Evolutionary conservation across 2,113 vertebrate species (phyloP).

Genomic region (Salvelinus namaycush): DNA sequence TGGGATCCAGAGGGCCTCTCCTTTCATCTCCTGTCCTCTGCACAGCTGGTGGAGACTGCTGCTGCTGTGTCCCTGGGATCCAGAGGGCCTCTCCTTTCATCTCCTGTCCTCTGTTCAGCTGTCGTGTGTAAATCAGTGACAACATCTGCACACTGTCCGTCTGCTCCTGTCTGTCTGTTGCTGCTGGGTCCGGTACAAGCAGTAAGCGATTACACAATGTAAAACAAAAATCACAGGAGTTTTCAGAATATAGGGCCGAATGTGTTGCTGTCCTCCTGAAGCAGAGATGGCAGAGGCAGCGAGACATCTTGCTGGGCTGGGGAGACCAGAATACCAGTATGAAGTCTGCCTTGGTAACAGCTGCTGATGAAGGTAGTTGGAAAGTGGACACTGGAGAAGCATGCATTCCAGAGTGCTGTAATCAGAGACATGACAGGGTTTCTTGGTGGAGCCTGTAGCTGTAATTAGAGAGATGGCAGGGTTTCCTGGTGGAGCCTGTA

Average conservation of each 20-base stretch:
- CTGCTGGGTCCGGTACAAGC: neutral
- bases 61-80: too few relatives aligned
- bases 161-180: neutral
- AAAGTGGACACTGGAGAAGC: slow-evolving; percentile 69
- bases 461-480: too few relatives aligned
- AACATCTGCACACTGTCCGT: slow-evolving; percentile 44
- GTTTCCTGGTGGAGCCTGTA: too few relatives aligned
- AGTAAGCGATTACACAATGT: neutral
- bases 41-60: neutral
- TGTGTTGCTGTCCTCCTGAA: neutral
- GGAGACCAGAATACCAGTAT: neutral
- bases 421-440: too few relatives aligned
- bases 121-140: slow-evolving; percentile 57
- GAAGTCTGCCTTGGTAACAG: slow-evolving; percentile 26
- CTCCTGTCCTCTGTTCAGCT: slow-evolving; percentile 45
- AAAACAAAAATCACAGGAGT: neutral
- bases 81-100: too few relatives aligned
- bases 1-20: too few relatives aligned
- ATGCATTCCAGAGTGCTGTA: slow-evolving; percentile 67
- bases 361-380: slow-evolving; percentile 14
- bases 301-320: too few relatives aligned
- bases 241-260: neutral
- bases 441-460: too few relatives aligned
- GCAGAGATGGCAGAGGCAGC: neutral
- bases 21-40: slow-evolving; percentile 1